phyloP scores from a whole-genome alignment of 2,113 vertebrate genomes.

The Stegostoma tigrinum region DNA sequence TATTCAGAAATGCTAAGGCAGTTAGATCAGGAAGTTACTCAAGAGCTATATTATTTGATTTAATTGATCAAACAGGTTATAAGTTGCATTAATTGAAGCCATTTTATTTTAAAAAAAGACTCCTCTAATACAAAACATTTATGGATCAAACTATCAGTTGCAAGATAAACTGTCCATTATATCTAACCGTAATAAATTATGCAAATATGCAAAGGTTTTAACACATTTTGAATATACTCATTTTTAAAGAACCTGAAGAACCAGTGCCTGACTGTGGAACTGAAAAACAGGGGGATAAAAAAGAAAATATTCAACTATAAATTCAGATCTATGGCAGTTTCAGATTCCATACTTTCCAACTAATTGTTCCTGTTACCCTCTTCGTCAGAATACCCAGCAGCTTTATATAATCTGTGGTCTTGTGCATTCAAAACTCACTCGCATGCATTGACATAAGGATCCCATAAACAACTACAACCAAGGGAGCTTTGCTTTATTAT shows the following conservation, averaged over 20 bases:
- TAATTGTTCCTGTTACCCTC: background rate
- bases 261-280: background rate
- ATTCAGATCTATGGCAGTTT: background rate
- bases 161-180: background rate
- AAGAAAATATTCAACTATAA: background rate
- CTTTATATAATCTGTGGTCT: constrained; percentile 19
- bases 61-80: background rate
- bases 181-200: background rate
- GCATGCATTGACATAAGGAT: background rate
- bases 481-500: background rate
- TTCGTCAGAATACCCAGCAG: background rate
- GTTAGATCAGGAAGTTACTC: background rate
- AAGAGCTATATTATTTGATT: background rate
- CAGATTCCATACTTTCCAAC: background rate
- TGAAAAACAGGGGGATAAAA: background rate
- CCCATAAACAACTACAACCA: constrained; percentile 13
- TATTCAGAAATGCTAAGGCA: background rate
- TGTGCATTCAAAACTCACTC: constrained; percentile 11
- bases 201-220: no score
- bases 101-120: background rate
- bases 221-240: background rate
- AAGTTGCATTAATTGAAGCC: background rate
- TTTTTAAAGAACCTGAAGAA: background rate
- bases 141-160: background rate
- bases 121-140: background rate